Evolutionary conservation across 2,888 invertebrate genomes (phyloP).

Genomic region (Cephus rjabovi): DNA sequence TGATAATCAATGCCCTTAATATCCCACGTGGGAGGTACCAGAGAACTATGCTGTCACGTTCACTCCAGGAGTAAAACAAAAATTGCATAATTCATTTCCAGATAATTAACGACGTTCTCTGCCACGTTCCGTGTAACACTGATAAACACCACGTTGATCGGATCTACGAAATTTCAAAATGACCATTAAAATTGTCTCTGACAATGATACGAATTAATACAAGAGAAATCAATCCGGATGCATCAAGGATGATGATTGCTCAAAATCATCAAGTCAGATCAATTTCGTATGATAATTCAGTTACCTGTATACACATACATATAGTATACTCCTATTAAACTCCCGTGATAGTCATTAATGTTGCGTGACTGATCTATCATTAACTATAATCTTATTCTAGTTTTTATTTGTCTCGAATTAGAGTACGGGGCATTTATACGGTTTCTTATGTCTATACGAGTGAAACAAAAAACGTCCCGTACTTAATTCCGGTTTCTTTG

Average conservation of each 20-base stretch:
- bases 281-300: not conserved
- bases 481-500: not conserved
- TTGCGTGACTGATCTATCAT: constrained; percentile 1
- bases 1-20: constrained; percentile 1
- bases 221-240: not conserved
- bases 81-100: not conserved
- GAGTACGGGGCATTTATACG: not conserved
- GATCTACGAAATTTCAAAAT: not conserved
- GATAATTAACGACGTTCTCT: not conserved
- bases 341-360: not conserved
- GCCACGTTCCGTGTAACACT: not conserved
- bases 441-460: not conserved
- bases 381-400: not conserved
- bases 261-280: not conserved
- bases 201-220: not conserved
- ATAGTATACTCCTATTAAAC: not conserved
- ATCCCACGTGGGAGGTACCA: not conserved
- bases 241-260: not conserved
- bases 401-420: not conserved
- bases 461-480: not conserved
- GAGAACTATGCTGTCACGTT: not conserved
- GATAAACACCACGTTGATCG: not conserved
- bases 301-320: not conserved
- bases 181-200: not conserved
- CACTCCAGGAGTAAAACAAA: not conserved